Evolutionary conservation across 2,888 invertebrate genomes (phyloP), one percentile per base, ranked within the genome.

Genomic region (Pyrrhosoma nymphula): DNA sequence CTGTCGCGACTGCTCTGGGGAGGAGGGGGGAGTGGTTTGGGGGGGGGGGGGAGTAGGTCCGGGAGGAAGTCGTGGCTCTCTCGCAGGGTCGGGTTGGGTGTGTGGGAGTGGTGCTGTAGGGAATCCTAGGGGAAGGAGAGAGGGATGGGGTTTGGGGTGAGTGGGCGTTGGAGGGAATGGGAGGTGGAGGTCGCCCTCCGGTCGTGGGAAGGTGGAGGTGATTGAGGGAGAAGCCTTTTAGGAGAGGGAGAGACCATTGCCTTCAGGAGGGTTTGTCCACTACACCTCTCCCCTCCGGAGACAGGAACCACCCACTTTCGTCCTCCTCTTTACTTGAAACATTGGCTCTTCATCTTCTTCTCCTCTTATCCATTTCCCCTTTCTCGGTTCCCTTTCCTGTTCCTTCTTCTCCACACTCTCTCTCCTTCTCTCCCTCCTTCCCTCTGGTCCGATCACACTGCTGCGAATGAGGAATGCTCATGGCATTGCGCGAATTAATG

Each of bases 1-100:
- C 93, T 93, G 93, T 91, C 91, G 91, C 91, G 91, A 91, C 91
- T 91, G 91, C 91, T 91, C 39, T 26, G n/a, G 75, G 75, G 91
- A 30, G 56, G n/a, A 0, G 75, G 39, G 35, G 6, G 16, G 23
- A 18, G 47, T 2, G 18, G 55, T 18, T 14, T 60, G 16, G 16
- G 60, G 60, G 2, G 2, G 23, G n/a, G 47, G 47, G 2, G 47
- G 47, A 8, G 47, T 23, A 90, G 30, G 23, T 10, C 82, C 35
- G 30, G 69, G 69, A 69, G 69, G 69, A 69, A 47, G 88, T 23
- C 88, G 39, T 88, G 39, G 23, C 47, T 60, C 18, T 60, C 60
- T 47, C 47, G 47, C 8, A 47, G 47, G 47, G 47, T 47, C 47
- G 39, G 35, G 88, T 18, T 35, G 35, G 88, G 88, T 47, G 60